phyloP scores from a whole-genome alignment of 2,113 vertebrate genomes.

The Colistium nudipinnis region DNA sequence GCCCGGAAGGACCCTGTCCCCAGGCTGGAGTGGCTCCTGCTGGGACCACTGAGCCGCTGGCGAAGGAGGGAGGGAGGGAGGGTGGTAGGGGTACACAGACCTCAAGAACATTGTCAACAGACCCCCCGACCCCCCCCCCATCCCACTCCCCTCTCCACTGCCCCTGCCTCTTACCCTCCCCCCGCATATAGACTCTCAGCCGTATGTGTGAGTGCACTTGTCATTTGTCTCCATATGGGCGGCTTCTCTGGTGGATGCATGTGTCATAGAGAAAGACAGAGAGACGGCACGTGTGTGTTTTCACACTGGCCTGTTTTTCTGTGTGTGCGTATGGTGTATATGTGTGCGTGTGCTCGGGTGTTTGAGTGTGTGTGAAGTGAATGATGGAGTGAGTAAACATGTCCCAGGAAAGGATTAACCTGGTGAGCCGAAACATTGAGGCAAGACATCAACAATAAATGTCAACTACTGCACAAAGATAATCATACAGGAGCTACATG shows the following conservation, averaged over 20 bases:
- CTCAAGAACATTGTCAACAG: constrained; percentile 64
- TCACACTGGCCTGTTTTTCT: constrained; percentile 3
- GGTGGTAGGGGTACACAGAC: constrained; percentile 41
- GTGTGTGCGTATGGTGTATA: background rate
- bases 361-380: constrained; percentile 17
- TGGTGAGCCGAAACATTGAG: constrained; percentile 28
- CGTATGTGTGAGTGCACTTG: constrained; percentile 43
- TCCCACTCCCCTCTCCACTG: constrained; percentile 23
- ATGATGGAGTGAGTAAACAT: constrained; percentile 41
- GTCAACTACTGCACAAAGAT: constrained; percentile 25
- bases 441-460: constrained; percentile 28
- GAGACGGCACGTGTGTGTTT: constrained; percentile 17
- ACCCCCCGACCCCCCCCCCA: constrained; percentile 43
- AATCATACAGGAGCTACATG: constrained; percentile 12
- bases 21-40: constrained; percentile 78
- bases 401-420: constrained; percentile 33
- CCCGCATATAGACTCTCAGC: constrained; percentile 52
- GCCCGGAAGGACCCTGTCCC: constrained; percentile 74
- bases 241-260: constrained; percentile 35
- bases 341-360: constrained; percentile 10
- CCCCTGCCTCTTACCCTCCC: constrained; percentile 56
- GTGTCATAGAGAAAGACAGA: constrained; percentile 35
- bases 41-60: constrained; percentile 70
- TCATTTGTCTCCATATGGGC: constrained; percentile 57
- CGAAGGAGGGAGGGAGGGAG: constrained; percentile 15